Percentiles rank a stretch among this genome's conserved stretches.
Conservation (phyloP, 1,140 invertebrate species). For the Drosophila serrata region DNA sequence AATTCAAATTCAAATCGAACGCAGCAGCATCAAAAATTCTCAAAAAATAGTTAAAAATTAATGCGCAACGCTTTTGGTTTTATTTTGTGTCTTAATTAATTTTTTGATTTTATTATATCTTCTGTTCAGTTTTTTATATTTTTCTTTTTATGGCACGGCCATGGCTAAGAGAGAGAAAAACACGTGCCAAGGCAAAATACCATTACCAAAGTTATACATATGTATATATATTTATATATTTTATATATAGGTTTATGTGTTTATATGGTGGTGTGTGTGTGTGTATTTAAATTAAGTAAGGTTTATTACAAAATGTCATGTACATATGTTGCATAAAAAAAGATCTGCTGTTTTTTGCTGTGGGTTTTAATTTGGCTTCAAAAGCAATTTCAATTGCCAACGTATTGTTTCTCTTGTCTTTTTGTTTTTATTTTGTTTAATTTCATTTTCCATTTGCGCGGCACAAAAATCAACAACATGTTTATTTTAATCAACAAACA, state of each 20-base stretch:
- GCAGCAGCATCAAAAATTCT: conserved; percentile 78
- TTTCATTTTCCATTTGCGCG: conserved; percentile 35
- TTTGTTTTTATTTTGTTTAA: conserved; percentile 21
- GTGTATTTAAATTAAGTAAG: conserved; percentile 33
- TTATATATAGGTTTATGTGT: conserved; percentile 29
- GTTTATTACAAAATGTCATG: conserved; percentile 68
- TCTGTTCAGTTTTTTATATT: conserved; percentile 39
- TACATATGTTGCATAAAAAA: conserved; percentile 54
- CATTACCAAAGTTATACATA: conserved; percentile 71
- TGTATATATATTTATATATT: conserved; percentile 37
- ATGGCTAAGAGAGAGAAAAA: conserved; percentile 74
- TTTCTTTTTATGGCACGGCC: conserved; percentile 58
- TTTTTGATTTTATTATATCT: conserved; percentile 25
- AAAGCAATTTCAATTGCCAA: conserved; percentile 49
- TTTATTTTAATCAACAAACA: conserved; percentile 63
- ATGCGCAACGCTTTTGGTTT: conserved; percentile 66
- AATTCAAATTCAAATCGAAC: conserved; percentile 82
- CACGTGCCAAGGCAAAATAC: conserved; percentile 79
- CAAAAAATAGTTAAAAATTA: conserved; percentile 61
- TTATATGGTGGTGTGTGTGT: conserved; percentile 39
- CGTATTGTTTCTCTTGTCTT: conserved; percentile 12
- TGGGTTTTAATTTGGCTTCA: conserved; percentile 40
- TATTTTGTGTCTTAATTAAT: conserved; percentile 42
- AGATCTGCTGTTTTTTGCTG: conserved; percentile 49
- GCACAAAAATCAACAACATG: conserved; percentile 59